Conservation (phyloP, 2,888 invertebrate species). For the Scaptomyza reducta region DNA sequence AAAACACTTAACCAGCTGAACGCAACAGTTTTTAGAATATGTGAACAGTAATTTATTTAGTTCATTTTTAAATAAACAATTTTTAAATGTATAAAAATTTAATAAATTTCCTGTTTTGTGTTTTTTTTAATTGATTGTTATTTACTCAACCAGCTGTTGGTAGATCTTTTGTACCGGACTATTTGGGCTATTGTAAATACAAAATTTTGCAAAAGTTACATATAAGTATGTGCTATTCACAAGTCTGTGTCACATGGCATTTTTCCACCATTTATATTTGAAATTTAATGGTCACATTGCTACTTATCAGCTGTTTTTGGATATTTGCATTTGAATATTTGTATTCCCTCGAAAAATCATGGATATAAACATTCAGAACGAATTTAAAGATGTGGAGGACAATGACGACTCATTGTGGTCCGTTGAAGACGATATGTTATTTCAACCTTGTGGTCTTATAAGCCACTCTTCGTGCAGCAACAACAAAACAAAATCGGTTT, state of each 20-base stretch:
- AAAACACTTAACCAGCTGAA: no score
- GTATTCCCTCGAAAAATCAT: constrained; percentile 20
- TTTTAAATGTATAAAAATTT: no score
- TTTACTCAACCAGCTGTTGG: no score
- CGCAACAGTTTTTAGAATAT: no score
- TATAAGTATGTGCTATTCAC: neutral
- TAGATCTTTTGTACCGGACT: neutral
- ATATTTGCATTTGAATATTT: constrained; percentile 26
- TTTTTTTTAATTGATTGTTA: no score
- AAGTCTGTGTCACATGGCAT: neutral
- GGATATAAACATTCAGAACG: constrained; percentile 18
- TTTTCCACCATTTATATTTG: neutral
- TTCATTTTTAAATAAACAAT: no score
- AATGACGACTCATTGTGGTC: constrained; percentile 69
- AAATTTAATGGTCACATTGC: constrained; percentile 30
- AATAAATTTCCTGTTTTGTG: no score
- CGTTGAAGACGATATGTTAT: constrained; percentile 80
- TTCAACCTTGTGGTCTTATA: constrained; percentile 78
- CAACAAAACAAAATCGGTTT: constrained; percentile 74
- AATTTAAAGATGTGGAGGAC: constrained; percentile 10
- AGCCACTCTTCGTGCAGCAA: constrained; percentile 74
- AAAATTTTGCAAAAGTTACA: constrained; percentile 3
- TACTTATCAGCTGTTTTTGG: constrained; percentile 2
- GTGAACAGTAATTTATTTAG: no score
- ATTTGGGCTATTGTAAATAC: neutral